Evolutionary conservation across 2,113 vertebrate species (phyloP).

Genomic region (Trachemys scripta): DNA sequence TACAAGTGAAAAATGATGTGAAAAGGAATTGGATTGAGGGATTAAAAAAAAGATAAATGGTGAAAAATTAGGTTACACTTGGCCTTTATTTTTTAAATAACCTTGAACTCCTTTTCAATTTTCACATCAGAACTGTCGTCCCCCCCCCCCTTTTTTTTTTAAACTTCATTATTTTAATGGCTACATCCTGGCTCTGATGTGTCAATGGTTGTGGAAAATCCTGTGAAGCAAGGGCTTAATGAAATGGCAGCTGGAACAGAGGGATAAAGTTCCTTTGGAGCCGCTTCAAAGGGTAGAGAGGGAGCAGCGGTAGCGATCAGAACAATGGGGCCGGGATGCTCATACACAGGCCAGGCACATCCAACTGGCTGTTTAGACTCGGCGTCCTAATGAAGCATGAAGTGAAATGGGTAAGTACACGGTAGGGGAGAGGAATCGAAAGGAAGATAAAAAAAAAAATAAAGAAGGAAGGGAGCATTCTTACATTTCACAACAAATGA

Average conservation of each 20-base stretch:
- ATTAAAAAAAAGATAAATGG: not conserved
- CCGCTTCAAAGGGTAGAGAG: slow-evolving; percentile 76
- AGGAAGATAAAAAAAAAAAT: not conserved
- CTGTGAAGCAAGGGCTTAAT: slow-evolving; percentile 79
- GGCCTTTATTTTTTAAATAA: slow-evolving; percentile 69
- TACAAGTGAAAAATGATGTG: not conserved
- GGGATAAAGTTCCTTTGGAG: slow-evolving; percentile 83
- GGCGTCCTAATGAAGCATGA: slow-evolving; percentile 67
- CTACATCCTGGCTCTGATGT: slow-evolving; percentile 77
- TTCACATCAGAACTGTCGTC: slow-evolving; percentile 29
- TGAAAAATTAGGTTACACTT: not conserved
- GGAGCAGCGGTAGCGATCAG: slow-evolving; percentile 11
- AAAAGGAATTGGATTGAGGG: not conserved
- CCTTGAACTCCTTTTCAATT: slow-evolving; percentile 71
- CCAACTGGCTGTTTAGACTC: slow-evolving; percentile 70
- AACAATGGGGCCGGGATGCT: slow-evolving; percentile 70
- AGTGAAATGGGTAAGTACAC: slow-evolving; percentile 58
- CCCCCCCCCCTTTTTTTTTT: not conserved
- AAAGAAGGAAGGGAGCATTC: not conserved
- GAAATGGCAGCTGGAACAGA: slow-evolving; percentile 81
- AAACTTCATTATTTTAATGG: slow-evolving; percentile 78
- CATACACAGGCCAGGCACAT: slow-evolving; percentile 65
- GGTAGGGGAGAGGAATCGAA: not conserved
- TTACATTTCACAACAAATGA: slow-evolving; percentile 35
- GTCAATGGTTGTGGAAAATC: slow-evolving; percentile 81